Percentiles rank a stretch among this genome's conserved stretches.
Conservation (phyloP, 1,140 invertebrate genomes). For the Lordiphosa mommai region DNA sequence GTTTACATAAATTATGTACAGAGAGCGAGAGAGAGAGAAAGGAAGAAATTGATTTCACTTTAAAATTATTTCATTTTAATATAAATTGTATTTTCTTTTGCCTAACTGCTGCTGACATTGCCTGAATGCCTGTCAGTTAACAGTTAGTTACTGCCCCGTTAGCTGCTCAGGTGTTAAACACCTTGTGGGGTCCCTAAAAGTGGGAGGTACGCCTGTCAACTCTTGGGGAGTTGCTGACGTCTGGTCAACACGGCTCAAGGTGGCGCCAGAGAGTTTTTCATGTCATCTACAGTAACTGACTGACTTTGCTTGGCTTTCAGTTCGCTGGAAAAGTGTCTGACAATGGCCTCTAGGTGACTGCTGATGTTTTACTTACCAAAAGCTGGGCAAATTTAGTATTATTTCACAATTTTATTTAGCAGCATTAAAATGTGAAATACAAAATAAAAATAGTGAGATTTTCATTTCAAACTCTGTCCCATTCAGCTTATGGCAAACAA, state of each 20-base stretch:
- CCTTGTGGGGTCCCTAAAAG: neutral
- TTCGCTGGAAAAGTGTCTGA: slow-evolving; percentile 20
- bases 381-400: neutral
- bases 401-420: slow-evolving; percentile 2
- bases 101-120: slow-evolving; percentile 45
- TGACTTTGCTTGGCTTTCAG: neutral
- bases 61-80: slow-evolving; percentile 20
- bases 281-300: slow-evolving; percentile 6
- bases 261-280: slow-evolving; percentile 16
- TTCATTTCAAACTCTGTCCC: no score
- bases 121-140: slow-evolving; percentile 56
- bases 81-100: slow-evolving; percentile 21
- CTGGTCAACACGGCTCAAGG: slow-evolving; percentile 19
- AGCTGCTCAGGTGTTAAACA: slow-evolving; percentile 27
- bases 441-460: neutral
- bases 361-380: slow-evolving; percentile 20
- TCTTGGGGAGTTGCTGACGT: slow-evolving; percentile 6
- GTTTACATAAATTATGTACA: slow-evolving; percentile 45
- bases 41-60: slow-evolving; percentile 41
- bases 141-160: slow-evolving; percentile 31
- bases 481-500: no score
- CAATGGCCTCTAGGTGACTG: slow-evolving; percentile 36
- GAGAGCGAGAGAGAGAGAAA: neutral
- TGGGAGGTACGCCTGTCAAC: slow-evolving; percentile 21
- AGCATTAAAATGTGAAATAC: neutral